phyloP scores from a whole-genome alignment of 2,797 vertebrate genomes.

The Diglossa cyanea region DNA sequence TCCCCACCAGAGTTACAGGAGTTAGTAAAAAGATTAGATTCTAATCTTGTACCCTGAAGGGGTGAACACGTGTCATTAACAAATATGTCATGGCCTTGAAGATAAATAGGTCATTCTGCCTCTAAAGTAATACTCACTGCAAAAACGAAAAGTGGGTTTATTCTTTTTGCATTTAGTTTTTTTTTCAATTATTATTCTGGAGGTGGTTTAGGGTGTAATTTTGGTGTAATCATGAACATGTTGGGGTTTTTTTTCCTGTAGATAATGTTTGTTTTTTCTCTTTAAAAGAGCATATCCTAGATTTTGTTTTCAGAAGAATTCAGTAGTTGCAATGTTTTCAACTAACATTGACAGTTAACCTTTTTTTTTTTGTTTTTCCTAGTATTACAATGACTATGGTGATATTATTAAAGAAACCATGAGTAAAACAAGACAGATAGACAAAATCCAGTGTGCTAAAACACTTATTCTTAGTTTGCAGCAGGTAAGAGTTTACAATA shows the following conservation, averaged over 20 bases:
- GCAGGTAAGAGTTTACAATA: conserved; percentile 82
- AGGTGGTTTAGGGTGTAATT: background rate
- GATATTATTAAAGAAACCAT: conserved; percentile 99
- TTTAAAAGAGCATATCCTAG: background rate
- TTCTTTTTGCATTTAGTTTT: background rate
- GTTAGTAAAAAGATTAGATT: background rate
- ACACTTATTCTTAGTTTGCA: conserved; percentile 98
- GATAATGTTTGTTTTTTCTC: background rate
- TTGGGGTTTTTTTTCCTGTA: background rate
- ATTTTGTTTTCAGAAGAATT: background rate
- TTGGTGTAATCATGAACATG: background rate
- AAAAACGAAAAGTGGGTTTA: background rate
- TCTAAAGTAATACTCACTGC: background rate
- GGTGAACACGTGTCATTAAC: background rate
- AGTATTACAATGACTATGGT: conserved; percentile 99
- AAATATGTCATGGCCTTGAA: conserved; percentile 26
- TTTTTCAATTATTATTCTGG: background rate
- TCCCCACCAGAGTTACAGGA: background rate
- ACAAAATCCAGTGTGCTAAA: conserved; percentile 99
- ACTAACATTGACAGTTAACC: background rate
- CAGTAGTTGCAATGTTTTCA: background rate
- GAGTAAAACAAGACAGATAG: conserved; percentile 98
- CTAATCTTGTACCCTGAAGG: background rate
- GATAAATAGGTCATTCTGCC: conserved; percentile 33
- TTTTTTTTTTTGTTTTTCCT: background rate